A percentile compares a stretch with the other conserved stretches of the same genome.
Conservation (phyloP, 92 coral and sea anemone species). For the Montipora capitata region DNA sequence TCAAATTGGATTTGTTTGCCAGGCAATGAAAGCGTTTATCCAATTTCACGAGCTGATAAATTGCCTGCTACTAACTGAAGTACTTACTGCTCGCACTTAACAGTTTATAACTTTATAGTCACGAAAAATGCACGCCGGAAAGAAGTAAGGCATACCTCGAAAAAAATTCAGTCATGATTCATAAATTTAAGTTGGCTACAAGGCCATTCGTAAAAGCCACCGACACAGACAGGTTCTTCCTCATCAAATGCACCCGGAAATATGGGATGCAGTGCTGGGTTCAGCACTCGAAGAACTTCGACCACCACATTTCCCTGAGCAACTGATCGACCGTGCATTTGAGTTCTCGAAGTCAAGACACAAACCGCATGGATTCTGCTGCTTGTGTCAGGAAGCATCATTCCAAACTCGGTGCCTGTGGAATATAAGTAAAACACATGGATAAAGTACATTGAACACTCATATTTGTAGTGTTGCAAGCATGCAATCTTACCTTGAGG, state of each 20-base stretch:
- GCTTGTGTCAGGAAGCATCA: not conserved
- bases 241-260: slow-evolving; percentile 47
- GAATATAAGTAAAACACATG: not conserved
- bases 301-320: slow-evolving; percentile 57
- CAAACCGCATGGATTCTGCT: slow-evolving; percentile 6
- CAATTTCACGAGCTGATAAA: too few species aligned
- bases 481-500: not conserved
- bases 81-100: too few species aligned
- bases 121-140: too few species aligned
- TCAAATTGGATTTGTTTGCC: too few species aligned
- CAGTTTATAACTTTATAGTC: too few species aligned
- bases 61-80: too few species aligned
- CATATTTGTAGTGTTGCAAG: not conserved
- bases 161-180: not conserved
- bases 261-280: slow-evolving; percentile 50
- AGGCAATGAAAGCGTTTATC: too few species aligned
- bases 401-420: slow-evolving; percentile 16
- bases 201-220: slow-evolving; percentile 75
- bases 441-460: not conserved
- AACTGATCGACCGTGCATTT: slow-evolving; percentile 56
- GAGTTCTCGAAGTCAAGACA: not conserved
- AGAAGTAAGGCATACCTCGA: too few species aligned
- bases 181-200: slow-evolving; percentile 9
- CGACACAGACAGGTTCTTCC: slow-evolving; percentile 48
- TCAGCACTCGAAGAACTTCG: slow-evolving; percentile 27